phyloP scores from a whole-genome alignment of 2,888 invertebrate species.

The Ptilodon capucinus region DNA sequence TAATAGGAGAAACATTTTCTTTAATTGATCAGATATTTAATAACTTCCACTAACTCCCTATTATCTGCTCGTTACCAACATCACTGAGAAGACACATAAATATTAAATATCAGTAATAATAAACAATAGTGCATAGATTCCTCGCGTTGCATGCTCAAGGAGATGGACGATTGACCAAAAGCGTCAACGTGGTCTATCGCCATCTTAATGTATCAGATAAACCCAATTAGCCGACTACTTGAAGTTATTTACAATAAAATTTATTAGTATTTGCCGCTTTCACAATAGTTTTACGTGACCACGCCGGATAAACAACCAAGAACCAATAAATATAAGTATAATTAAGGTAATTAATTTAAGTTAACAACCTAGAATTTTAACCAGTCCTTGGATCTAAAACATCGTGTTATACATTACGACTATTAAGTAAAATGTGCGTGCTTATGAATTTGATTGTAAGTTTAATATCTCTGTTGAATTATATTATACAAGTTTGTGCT shows the following conservation, averaged over 20 bases:
- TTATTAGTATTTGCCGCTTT: conserved; percentile 17
- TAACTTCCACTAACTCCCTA: too few relatives aligned
- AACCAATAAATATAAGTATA: conserved; percentile 15
- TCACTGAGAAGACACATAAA: background rate
- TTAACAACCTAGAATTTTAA: conserved; percentile 5
- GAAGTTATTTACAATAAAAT: conserved; percentile 31
- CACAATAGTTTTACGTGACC: conserved; percentile 15
- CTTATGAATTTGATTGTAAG: conserved; percentile 27
- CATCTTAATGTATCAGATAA: conserved; percentile 50
- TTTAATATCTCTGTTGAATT: conserved; percentile 35
- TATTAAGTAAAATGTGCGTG: background rate
- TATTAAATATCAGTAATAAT: conserved; percentile 1
- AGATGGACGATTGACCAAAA: conserved; percentile 49
- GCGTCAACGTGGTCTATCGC: conserved; percentile 44
- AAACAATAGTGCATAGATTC: background rate
- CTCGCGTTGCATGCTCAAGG: conserved; percentile 17
- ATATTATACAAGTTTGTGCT: conserved; percentile 16
- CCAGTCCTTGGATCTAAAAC: background rate
- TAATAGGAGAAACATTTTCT: background rate
- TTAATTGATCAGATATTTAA: too few relatives aligned
- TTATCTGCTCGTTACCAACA: too few relatives aligned
- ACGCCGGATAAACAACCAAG: conserved; percentile 15
- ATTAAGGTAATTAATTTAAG: conserved; percentile 11
- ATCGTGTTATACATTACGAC: background rate
- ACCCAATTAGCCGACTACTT: conserved; percentile 28